These are phyloP conservation scores for Epizoanthus ramosus DNA, from an alignment of 92 coral and sea anemone genomes.

Conservation along the genomic window DNA sequence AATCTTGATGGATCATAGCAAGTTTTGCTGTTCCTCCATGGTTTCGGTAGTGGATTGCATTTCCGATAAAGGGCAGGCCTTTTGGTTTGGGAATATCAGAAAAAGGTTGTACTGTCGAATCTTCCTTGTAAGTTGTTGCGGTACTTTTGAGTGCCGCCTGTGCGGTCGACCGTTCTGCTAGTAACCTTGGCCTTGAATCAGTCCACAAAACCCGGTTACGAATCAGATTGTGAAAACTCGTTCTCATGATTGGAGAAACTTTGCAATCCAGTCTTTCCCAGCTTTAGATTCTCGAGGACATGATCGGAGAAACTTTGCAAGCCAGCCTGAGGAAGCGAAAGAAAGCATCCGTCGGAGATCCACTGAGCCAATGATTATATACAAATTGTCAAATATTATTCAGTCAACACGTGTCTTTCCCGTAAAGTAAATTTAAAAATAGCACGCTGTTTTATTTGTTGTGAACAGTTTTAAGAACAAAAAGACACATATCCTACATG, in stretches of 20 bases:
- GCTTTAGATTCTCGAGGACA: no score
- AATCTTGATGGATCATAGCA: conserved; percentile 24
- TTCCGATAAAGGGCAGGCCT: conserved; percentile 12
- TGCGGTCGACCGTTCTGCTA: conserved; percentile 31
- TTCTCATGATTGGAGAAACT: background rate
- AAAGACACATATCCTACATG: no score
- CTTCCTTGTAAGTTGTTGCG: background rate
- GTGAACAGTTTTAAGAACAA: no score
- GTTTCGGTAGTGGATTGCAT: conserved; percentile 17
- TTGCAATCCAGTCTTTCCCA: no score
- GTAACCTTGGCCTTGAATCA: conserved; percentile 22
- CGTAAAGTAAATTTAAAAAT: no score
- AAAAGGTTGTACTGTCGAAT: conserved; percentile 18
- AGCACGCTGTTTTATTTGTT: no score
- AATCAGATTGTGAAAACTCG: background rate
- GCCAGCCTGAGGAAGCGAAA: no score
- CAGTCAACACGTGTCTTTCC: no score
- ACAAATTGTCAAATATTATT: no score
- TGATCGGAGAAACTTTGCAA: no score
- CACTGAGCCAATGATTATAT: no score
- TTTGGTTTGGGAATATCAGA: conserved; percentile 52
- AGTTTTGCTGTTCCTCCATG: conserved; percentile 41
- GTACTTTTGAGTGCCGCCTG: conserved; percentile 22
- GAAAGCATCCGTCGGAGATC: no score
- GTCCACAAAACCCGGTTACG: background rate